Conservation (phyloP, 2,888 invertebrate species). For the Ectropis crepuscularia region DNA sequence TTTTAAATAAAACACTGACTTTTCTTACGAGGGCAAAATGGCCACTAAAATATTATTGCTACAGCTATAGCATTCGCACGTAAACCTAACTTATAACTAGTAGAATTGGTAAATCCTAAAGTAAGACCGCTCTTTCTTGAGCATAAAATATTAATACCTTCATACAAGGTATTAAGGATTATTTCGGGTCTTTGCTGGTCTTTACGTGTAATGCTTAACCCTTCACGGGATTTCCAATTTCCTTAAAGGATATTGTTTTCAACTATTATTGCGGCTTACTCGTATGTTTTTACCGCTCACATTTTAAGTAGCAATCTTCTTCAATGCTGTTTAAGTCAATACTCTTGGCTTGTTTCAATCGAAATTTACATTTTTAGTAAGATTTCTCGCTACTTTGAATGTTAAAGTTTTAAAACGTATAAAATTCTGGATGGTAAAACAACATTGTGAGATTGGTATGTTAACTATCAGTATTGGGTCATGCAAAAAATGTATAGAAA, state of each 20-base stretch:
- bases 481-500: too few species aligned
- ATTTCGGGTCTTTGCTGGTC: conserved; percentile 55
- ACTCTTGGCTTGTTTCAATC: neutral
- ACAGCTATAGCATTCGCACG: conserved; percentile 78
- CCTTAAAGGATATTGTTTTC: conserved; percentile 38
- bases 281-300: conserved; percentile 2
- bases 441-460: too few species aligned
- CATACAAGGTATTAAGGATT: conserved; percentile 64
- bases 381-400: neutral
- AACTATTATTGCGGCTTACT: conserved; percentile 9
- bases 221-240: conserved; percentile 51
- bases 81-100: conserved; percentile 81
- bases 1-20: conserved; percentile 80
- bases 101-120: conserved; percentile 74
- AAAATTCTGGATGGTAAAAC: neutral
- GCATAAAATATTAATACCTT: conserved; percentile 62
- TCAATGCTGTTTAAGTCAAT: neutral
- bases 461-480: too few species aligned
- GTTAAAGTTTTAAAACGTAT: neutral
- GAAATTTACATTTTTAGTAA: neutral
- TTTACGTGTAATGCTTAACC: conserved; percentile 51
- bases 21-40: conserved; percentile 77
- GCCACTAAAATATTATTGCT: conserved; percentile 81
- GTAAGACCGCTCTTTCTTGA: conserved; percentile 57
- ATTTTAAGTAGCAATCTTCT: neutral